These are phyloP conservation scores for Petrocephalus sullivani DNA, from an alignment of 2,797 vertebrate genomes.

Conservation along the genomic window DNA sequence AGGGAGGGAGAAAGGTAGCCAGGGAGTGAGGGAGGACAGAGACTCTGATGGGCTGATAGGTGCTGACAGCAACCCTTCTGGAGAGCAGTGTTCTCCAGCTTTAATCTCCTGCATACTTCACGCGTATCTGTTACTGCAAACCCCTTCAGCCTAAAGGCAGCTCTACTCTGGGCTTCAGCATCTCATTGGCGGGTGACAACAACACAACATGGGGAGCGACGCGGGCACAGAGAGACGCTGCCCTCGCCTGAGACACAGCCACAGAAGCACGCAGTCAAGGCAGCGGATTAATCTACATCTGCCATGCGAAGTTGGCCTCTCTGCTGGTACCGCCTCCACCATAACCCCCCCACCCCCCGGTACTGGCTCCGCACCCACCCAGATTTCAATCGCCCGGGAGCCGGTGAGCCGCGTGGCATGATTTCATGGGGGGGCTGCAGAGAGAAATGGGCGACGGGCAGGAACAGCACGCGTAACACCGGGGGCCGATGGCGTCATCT, in stretches of 20 bases:
- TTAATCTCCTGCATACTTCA: conserved; percentile 66
- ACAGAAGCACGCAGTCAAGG: conserved; percentile 65
- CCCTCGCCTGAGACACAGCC: conserved; percentile 59
- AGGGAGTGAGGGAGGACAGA: conserved; percentile 30
- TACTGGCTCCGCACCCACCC: background rate
- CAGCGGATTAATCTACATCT: conserved; percentile 70
- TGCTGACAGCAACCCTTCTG: conserved; percentile 48
- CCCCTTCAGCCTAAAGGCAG: conserved; percentile 39
- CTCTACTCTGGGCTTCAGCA: conserved; percentile 11
- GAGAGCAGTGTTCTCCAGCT: conserved; percentile 67
- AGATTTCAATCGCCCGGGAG: background rate
- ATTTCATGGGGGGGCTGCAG: background rate
- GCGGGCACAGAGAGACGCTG: conserved; percentile 23
- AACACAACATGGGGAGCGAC: background rate
- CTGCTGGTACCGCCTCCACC: conserved; percentile 49
- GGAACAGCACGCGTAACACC: background rate
- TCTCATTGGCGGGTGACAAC: background rate
- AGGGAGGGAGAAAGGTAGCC: conserved; percentile 22
- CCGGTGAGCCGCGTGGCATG: background rate
- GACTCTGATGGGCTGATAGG: conserved; percentile 44
- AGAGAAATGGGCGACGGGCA: background rate
- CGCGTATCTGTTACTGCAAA: conserved; percentile 53
- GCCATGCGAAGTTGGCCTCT: conserved; percentile 73
- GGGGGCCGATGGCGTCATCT: background rate
- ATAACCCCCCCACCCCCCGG: background rate